phyloP scores from a whole-genome alignment of 2,888 invertebrate genomes.

The Keiferia lycopersicella region DNA sequence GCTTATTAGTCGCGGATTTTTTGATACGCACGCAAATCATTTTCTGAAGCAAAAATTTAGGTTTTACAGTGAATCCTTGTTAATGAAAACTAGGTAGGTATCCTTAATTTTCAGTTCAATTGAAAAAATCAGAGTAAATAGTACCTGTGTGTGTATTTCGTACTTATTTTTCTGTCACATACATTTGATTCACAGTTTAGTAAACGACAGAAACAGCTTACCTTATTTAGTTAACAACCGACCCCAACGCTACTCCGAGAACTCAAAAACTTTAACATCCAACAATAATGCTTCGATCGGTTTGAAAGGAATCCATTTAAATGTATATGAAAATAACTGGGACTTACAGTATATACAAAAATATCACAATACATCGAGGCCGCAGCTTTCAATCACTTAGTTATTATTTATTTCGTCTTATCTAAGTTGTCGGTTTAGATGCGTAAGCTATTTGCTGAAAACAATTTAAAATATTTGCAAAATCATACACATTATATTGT shows the following conservation, averaged over 20 bases:
- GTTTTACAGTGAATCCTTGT: too few species aligned
- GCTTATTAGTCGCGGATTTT: neutral
- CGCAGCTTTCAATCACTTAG: slow-evolving; percentile 80
- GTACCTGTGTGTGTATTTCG: slow-evolving; percentile 8
- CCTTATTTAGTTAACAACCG: slow-evolving; percentile 37
- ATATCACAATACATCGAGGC: slow-evolving; percentile 82
- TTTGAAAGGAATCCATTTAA: slow-evolving; percentile 77
- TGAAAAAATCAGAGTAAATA: neutral
- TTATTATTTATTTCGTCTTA: slow-evolving; percentile 70
- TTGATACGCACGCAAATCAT: neutral
- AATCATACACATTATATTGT: neutral
- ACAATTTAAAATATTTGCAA: neutral
- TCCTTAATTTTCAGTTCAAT: too few species aligned
- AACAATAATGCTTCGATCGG: slow-evolving; percentile 70
- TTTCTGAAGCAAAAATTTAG: too few species aligned
- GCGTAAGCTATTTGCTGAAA: slow-evolving; percentile 60
- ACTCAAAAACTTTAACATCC: slow-evolving; percentile 47
- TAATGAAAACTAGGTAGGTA: too few species aligned
- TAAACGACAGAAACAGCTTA: slow-evolving; percentile 36
- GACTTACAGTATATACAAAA: slow-evolving; percentile 82
- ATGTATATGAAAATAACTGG: slow-evolving; percentile 81
- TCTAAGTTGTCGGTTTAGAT: slow-evolving; percentile 69
- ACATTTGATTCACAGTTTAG: slow-evolving; percentile 1
- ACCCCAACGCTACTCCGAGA: slow-evolving; percentile 45
- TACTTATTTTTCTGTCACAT: neutral